Evolutionary conservation across 2,797 vertebrate genomes (phyloP).

Genomic region (Scyliorhinus canicula): DNA sequence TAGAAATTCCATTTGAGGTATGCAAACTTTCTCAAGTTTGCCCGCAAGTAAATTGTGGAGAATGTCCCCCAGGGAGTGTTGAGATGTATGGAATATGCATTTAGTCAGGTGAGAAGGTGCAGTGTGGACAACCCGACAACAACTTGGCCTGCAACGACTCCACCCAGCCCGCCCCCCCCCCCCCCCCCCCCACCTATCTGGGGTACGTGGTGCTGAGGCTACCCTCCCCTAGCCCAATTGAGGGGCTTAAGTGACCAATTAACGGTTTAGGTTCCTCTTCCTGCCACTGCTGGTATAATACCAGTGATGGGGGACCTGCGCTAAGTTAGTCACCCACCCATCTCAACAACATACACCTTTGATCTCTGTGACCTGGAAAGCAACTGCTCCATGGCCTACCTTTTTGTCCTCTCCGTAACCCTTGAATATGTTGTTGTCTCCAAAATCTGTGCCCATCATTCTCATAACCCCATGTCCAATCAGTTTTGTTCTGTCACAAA

Average conservation of each 20-base stretch:
- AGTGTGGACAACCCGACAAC: background rate
- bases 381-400: background rate
- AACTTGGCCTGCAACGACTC: too few relatives aligned
- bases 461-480: background rate
- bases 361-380: background rate
- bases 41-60: background rate
- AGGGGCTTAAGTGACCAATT: too few relatives aligned
- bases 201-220: too few relatives aligned
- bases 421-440: background rate
- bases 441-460: background rate
- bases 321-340: too few relatives aligned
- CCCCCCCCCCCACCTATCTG: too few relatives aligned
- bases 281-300: background rate
- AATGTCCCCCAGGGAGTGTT: background rate
- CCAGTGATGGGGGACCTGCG: too few relatives aligned
- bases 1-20: background rate
- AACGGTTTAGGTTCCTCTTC: background rate
- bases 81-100: background rate
- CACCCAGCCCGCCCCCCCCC: too few relatives aligned
- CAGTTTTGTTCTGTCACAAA: background rate
- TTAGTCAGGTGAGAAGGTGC: background rate
- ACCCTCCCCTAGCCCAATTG: too few relatives aligned
- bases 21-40: background rate
- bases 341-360: background rate
- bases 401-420: background rate